A percentile compares a stretch with the other conserved stretches of the same genome.
These are phyloP conservation scores for Burhinus oedicnemus DNA, from an alignment of 2,113 vertebrate species.

Conservation along the genomic window DNA sequence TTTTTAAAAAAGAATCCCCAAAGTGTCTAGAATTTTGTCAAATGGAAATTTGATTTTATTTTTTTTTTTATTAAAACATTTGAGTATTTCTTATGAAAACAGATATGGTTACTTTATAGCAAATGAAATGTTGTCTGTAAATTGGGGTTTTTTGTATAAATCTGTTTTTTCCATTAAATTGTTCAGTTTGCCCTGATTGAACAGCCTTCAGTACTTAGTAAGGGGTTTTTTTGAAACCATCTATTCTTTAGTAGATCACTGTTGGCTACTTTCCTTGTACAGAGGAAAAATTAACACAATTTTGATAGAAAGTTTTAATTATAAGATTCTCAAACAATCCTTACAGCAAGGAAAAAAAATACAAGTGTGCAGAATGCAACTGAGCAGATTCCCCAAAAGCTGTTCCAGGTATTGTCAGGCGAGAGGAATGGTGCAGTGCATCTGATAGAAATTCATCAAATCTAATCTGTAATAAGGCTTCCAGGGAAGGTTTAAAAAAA, in stretches of 20 bases:
- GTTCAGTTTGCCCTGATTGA: background rate
- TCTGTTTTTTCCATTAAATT: background rate
- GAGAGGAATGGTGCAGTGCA: background rate
- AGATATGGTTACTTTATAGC: background rate
- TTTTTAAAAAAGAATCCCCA: background rate
- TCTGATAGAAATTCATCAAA: background rate
- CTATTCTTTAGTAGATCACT: background rate
- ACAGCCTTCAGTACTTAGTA: background rate
- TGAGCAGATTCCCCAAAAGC: background rate
- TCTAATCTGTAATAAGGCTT: background rate
- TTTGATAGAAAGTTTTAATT: constrained; percentile 29
- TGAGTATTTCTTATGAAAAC: background rate
- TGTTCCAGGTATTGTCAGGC: background rate
- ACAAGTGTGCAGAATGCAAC: background rate
- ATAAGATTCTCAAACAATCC: background rate
- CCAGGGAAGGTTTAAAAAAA: background rate
- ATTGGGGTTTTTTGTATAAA: background rate
- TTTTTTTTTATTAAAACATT: background rate
- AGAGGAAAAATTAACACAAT: background rate
- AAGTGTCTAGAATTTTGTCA: background rate
- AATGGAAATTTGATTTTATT: background rate
- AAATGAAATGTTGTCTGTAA: background rate
- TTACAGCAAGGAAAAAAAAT: background rate
- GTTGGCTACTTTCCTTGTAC: background rate
- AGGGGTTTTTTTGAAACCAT: background rate